phyloP scores from a whole-genome alignment of 2,888 invertebrate genomes.

The Melipona beecheii region DNA sequence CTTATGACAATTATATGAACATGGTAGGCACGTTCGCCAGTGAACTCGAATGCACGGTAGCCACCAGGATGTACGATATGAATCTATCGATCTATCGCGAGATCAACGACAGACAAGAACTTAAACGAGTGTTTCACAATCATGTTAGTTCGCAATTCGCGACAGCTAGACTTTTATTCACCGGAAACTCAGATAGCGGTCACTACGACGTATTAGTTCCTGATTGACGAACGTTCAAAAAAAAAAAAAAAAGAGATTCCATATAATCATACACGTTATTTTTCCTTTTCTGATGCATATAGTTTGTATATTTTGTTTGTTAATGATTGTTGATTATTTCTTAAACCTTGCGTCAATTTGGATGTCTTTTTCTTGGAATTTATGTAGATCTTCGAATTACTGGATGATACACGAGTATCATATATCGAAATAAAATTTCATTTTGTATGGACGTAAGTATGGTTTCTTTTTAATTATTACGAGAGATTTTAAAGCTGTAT shows the following conservation, averaged over 20 bases:
- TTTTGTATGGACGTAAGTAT: neutral
- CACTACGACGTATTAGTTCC: slow-evolving; percentile 78
- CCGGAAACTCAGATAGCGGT: slow-evolving; percentile 78
- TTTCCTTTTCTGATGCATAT: neutral
- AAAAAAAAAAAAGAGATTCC: no score
- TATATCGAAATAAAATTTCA: neutral
- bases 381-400: neutral
- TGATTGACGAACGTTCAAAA: slow-evolving; percentile 21
- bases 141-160: slow-evolving; percentile 60
- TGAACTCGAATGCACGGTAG: slow-evolving; percentile 79
- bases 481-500: neutral
- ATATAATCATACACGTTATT: no score
- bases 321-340: neutral
- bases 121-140: slow-evolving; percentile 76
- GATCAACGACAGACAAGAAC: slow-evolving; percentile 62
- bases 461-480: neutral
- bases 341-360: neutral
- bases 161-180: slow-evolving; percentile 78
- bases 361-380: neutral
- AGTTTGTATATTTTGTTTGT: neutral
- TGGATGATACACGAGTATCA: neutral
- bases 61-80: slow-evolving; percentile 76
- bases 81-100: slow-evolving; percentile 79
- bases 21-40: slow-evolving; percentile 78
- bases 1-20: slow-evolving; percentile 77